These are phyloP conservation scores for Barypeithes pellucidus DNA, from an alignment of 2,888 invertebrate genomes.

Conservation along the genomic window DNA sequence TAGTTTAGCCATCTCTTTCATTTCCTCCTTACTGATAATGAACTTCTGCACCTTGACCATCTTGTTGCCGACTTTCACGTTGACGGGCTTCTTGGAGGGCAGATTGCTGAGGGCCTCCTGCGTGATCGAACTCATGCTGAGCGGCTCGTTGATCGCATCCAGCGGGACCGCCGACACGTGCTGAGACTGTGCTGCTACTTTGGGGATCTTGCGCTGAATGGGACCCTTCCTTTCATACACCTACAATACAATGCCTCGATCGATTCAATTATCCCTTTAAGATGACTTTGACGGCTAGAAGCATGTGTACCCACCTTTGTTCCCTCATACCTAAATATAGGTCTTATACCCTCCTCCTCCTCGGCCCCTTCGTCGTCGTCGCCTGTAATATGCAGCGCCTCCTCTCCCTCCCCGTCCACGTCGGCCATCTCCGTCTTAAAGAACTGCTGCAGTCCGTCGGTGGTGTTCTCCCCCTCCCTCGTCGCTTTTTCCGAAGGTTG, in stretches of 20 bases:
- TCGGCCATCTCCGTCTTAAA: constrained; percentile 19
- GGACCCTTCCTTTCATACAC: constrained; percentile 57
- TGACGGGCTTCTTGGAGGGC: constrained; percentile 56
- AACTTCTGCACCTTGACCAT: constrained; percentile 79
- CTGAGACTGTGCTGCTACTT: constrained; percentile 40
- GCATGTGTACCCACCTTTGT: constrained; percentile 68
- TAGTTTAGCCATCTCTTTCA: constrained; percentile 78
- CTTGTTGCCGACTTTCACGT: constrained; percentile 77
- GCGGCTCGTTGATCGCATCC: constrained; percentile 57
- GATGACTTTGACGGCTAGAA: no score
- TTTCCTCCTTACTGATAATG: constrained; percentile 79
- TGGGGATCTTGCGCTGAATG: constrained; percentile 47
- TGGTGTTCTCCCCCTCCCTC: no score
- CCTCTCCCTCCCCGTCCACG: constrained; percentile 15
- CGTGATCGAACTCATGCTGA: constrained; percentile 23
- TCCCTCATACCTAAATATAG: constrained; percentile 68
- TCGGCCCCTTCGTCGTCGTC: not conserved
- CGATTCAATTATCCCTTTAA: not conserved
- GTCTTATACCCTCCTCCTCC: constrained; percentile 65
- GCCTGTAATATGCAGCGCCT: not conserved
- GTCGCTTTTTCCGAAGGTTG: no score
- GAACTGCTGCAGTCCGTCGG: constrained; percentile 16
- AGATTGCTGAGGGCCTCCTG: constrained; percentile 23
- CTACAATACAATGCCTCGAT: constrained; percentile 15
- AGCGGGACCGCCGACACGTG: constrained; percentile 55